Percentiles rank a stretch among this genome's conserved stretches.
These are phyloP conservation scores for Choloepus hoffmanni DNA, from an alignment of 2,113 vertebrate species.

Conservation along the genomic window DNA sequence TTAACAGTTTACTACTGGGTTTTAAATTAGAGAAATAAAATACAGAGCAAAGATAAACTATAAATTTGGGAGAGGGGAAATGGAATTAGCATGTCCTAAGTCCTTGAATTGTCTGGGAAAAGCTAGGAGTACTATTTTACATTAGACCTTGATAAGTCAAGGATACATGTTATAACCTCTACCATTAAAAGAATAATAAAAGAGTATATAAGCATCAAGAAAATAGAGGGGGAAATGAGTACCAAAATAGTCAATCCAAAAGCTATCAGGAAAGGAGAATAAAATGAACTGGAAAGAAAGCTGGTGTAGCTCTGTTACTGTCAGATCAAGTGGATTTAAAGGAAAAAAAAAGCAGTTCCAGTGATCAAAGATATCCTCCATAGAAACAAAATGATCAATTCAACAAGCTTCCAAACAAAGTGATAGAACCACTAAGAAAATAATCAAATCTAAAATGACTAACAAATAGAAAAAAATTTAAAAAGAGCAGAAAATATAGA, in stretches of 20 bases:
- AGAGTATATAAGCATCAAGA: neutral
- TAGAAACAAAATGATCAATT: neutral
- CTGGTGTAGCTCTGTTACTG: neutral
- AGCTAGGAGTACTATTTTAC: neutral
- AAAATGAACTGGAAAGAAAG: neutral
- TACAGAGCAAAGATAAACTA: neutral
- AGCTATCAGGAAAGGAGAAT: neutral
- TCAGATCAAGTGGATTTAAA: neutral
- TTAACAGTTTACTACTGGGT: neutral
- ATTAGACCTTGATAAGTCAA: neutral
- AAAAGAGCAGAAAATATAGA: neutral
- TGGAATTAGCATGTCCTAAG: neutral
- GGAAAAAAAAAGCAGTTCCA: neutral
- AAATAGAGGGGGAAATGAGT: neutral
- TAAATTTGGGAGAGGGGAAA: neutral
- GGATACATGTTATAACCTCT: neutral
- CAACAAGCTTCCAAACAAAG: neutral
- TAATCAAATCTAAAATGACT: neutral
- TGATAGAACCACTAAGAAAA: neutral
- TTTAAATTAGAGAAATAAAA: conserved; percentile 38
- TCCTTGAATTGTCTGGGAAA: neutral
- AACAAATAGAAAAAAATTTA: neutral
- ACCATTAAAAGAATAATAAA: neutral
- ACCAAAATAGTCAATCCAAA: neutral
- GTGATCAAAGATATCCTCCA: neutral